Base-by-base conservation (phyloP, 2,113 vertebrate species). In the Coracopsis vasa region DNA sequence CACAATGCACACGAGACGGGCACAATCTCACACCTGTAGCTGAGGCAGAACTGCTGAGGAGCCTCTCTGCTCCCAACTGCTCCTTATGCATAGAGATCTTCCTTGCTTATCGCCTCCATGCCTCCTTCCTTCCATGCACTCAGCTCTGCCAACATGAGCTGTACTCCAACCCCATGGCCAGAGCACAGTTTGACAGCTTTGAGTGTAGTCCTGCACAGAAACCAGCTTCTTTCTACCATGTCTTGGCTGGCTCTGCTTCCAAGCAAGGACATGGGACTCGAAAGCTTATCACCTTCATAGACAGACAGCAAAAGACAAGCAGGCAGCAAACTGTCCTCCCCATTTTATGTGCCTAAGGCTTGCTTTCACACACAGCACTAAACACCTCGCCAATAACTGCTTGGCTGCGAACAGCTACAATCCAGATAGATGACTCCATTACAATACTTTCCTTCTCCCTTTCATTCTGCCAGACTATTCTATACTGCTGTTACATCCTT, bases 51-150 rank as follows among this genome's bases (percentile, higher is more conserved):
- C 3, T 29, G 62, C 51, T 19, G 33, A 44, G 80, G 39, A 50
- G 13, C n/a, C 53, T 7, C 66, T 23, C 56, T 56, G 70, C 51
- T 10, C 64, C 56, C 50, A 47, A 0, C 3, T 15, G 50, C 53
- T 39, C 62, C 65, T 15, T 4, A 17, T 3, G 0, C n/a, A 8
- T 1, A 1, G 23, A 31, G 41, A 35, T 21, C 10, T 4, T 11
- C 87, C 45, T 7, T 13, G 11, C 1, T 27, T 29, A 23, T 19
- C 17, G 1, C 58, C 45, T 37, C 74, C 37, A 2, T 4, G 1
- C 5, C 20, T 18, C n/a, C n/a, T 39, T n/a, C 39, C 11, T 21
- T 35, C n/a, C 4, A 5, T 1, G 2, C 8, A 13, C 16, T 23
- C 74, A 17, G 33, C 56, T 8, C 45, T 11, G 29, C 44, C 2